Percentiles rank a stretch among this genome's conserved stretches.
These are phyloP conservation scores for Cheirogaleus medius DNA, from an alignment of 2,113 vertebrate species.

Conservation along the genomic window DNA sequence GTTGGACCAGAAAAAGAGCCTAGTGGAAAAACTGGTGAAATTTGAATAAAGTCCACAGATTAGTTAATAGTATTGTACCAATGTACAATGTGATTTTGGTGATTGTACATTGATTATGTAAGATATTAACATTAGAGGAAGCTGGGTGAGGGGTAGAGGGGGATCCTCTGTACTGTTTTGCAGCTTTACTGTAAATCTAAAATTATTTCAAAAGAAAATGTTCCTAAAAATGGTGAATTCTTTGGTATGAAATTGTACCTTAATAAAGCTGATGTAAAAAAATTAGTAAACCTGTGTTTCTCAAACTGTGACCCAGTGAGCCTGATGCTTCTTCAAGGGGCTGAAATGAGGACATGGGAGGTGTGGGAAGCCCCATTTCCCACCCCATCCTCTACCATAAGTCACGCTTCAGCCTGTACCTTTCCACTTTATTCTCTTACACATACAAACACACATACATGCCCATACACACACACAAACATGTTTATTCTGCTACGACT, in stretches of 20 bases:
- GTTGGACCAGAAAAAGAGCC: not conserved
- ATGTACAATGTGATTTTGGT: not conserved
- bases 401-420: not conserved
- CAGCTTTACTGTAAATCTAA: not conserved
- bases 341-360: not conserved
- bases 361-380: not conserved
- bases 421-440: not conserved
- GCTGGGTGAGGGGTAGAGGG: not conserved
- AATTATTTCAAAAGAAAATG: constrained; percentile 4
- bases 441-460: not conserved
- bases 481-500: not conserved
- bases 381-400: not conserved
- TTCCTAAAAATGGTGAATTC: not conserved
- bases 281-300: not conserved
- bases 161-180: not conserved
- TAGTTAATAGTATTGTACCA: not conserved
- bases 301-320: not conserved
- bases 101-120: not conserved
- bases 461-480: not conserved
- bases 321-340: not conserved
- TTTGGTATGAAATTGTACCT: not conserved
- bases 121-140: not conserved
- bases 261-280: not conserved
- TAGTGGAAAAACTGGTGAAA: not conserved
- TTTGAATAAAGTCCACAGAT: not conserved